Percentiles rank a stretch among this genome's conserved stretches.
Conservation (phyloP, 2,888 invertebrate genomes). For the Acleris cristana region DNA sequence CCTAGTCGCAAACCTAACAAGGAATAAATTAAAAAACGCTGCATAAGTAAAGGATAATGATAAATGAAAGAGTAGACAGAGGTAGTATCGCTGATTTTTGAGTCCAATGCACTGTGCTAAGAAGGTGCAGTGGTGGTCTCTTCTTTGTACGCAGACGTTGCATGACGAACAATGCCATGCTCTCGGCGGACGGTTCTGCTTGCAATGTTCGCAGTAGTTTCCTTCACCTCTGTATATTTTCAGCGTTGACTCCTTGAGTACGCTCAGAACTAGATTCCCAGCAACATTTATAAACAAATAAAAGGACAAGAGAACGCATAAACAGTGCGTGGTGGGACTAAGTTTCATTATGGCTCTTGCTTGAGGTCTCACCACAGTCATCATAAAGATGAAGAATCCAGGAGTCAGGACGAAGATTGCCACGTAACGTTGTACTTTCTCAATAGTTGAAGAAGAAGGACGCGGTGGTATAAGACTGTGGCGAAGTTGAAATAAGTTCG, state of each 20-base stretch:
- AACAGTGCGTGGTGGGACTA: conserved; percentile 46
- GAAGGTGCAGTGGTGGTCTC: conserved; percentile 94
- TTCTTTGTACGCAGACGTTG: conserved; percentile 89
- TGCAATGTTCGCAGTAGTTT: conserved; percentile 89
- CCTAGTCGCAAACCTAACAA: conserved; percentile 74
- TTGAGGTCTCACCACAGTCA: conserved; percentile 56
- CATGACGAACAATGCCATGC: conserved; percentile 94
- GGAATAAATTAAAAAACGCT: conserved; percentile 86
- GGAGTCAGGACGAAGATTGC: conserved; percentile 51
- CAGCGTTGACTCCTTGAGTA: conserved; percentile 39
- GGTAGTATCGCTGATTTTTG: conserved; percentile 91
- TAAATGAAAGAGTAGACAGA: conserved; percentile 88
- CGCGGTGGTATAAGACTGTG: conserved; percentile 10
- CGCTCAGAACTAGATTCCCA: conserved; percentile 39
- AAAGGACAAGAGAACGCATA: conserved; percentile 49
- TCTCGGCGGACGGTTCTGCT: conserved; percentile 86
- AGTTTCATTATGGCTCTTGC: conserved; percentile 49
- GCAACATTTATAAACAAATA: conserved; percentile 39
- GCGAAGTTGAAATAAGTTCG: not conserved
- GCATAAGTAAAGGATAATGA: conserved; percentile 87
- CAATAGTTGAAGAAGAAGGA: conserved; percentile 9
- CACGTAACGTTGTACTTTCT: conserved; percentile 48
- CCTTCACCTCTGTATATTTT: conserved; percentile 38
- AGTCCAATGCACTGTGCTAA: conserved; percentile 93
- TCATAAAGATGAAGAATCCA: conserved; percentile 58